Conservation (phyloP, 2,797 vertebrate species). For the Petrocephalus schoutedeni region DNA sequence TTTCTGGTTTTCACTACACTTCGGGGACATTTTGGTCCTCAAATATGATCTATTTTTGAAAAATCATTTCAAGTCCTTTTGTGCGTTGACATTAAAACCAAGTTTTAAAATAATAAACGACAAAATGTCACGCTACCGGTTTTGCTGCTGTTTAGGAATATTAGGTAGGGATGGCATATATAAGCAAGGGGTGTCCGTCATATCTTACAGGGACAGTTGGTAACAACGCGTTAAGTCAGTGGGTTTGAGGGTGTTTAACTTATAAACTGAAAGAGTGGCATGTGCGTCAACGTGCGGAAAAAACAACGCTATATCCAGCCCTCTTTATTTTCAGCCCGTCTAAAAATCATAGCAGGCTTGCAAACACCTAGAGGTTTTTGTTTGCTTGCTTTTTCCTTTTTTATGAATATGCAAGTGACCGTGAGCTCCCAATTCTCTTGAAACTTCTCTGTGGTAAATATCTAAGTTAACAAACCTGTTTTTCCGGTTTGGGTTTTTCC, state of each 20-base stretch:
- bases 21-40: too few species aligned
- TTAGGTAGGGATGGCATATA: background rate
- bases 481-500: background rate
- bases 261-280: background rate
- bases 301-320: background rate
- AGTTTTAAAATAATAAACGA: background rate
- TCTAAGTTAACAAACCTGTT: slow-evolving; percentile 19
- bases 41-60: background rate
- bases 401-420: background rate
- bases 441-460: slow-evolving; percentile 3
- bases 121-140: background rate
- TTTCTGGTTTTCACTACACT: too few species aligned
- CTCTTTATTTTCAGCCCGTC: background rate
- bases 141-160: background rate
- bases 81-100: background rate
- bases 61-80: background rate
- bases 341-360: background rate
- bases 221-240: background rate
- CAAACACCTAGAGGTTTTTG: too few species aligned
- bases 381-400: background rate
- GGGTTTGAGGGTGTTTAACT: background rate
- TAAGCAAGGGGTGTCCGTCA: background rate
- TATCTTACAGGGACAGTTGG: background rate
- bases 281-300: background rate
- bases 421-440: slow-evolving; percentile 34